Evolutionary conservation across 2,113 vertebrate species (phyloP).

Genomic region (Prietella phreatophila): DNA sequence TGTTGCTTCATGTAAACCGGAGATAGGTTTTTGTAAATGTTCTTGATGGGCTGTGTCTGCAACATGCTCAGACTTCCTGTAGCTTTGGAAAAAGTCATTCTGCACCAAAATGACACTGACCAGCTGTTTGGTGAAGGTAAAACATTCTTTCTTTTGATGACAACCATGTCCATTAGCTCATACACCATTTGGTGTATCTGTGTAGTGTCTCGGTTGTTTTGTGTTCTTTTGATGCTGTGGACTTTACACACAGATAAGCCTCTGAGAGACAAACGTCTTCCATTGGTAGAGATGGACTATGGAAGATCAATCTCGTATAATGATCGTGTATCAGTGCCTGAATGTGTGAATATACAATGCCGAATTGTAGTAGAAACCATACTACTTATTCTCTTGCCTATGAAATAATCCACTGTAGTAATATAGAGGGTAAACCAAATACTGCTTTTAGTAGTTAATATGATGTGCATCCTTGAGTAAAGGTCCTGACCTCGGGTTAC

Average conservation of each 20-base stretch:
- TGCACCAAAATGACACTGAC: conserved; percentile 12
- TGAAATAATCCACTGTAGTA: no score
- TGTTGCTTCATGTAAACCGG: conserved; percentile 22
- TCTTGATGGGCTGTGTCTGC: conserved; percentile 35
- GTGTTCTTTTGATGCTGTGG: conserved; percentile 4
- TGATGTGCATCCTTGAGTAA: background rate
- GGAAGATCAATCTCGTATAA: background rate
- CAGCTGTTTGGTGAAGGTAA: conserved; percentile 34
- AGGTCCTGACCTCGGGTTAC: background rate
- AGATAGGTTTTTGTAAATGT: conserved; percentile 29
- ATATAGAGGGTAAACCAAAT: background rate
- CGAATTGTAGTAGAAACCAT: background rate
- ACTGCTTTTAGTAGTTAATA: background rate
- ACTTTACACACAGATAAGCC: background rate
- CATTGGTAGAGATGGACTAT: background rate
- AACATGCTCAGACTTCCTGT: conserved; percentile 30
- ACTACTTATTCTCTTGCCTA: background rate
- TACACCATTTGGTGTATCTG: conserved; percentile 16
- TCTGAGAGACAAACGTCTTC: background rate
- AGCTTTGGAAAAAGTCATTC: conserved; percentile 17
- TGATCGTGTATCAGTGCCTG: background rate
- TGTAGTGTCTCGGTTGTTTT: background rate
- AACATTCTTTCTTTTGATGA: conserved; percentile 31
- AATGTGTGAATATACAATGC: background rate
- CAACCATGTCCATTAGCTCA: conserved; percentile 37